A percentile compares a stretch with the other conserved stretches of the same genome.
Conservation (phyloP, 2,113 vertebrate species). For the Aspiorhynchus laticeps region DNA sequence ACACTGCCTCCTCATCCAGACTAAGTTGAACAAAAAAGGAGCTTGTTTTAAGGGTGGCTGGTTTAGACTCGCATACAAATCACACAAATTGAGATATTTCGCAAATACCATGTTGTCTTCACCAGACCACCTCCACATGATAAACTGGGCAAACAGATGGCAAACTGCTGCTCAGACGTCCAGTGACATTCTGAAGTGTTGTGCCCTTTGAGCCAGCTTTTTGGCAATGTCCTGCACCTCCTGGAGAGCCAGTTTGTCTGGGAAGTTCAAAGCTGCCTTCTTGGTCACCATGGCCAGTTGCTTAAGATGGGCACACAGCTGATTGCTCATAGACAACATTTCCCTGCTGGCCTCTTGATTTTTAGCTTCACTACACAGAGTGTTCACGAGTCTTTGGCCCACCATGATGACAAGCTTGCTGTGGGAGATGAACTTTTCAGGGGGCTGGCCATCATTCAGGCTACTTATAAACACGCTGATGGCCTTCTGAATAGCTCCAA, state of each 20-base stretch:
- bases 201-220: constrained; percentile 76
- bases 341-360: constrained; percentile 59
- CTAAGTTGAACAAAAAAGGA: background rate
- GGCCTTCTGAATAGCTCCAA: constrained; percentile 88
- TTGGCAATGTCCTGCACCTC: constrained; percentile 76
- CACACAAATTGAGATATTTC: background rate
- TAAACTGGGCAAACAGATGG: background rate
- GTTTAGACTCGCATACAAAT: background rate
- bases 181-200: constrained; percentile 80
- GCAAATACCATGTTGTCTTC: background rate
- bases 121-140: background rate
- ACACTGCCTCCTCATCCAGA: constrained; percentile 13
- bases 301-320: constrained; percentile 89
- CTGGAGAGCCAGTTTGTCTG: constrained; percentile 66
- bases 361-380: constrained; percentile 83
- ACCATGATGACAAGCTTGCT: constrained; percentile 94
- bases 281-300: constrained; percentile 91
- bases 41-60: background rate
- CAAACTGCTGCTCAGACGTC: constrained; percentile 64
- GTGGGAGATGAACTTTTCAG: constrained; percentile 87
- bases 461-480: constrained; percentile 75
- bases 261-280: constrained; percentile 80
- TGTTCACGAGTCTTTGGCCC: constrained; percentile 91
- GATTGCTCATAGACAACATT: constrained; percentile 81
- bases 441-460: constrained; percentile 78